Percentiles rank a stretch among this genome's conserved stretches.
phyloP scores from a whole-genome alignment of 2,888 invertebrate genomes.

The Nesidiocoris tenuis region DNA sequence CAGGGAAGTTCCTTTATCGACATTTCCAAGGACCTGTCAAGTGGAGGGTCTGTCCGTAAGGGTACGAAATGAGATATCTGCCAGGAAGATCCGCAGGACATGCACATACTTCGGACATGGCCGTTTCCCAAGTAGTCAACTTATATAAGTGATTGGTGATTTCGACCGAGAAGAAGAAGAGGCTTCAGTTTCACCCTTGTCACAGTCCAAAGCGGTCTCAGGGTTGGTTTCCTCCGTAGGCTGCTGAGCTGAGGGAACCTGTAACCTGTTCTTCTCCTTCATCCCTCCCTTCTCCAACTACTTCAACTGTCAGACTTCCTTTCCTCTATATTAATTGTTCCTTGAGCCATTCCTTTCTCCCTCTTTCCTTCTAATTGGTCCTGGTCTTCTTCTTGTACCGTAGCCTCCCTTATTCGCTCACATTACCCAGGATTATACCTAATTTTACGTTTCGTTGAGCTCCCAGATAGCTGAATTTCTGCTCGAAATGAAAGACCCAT shows the following conservation, averaged over 20 bases:
- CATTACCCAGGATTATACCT: slow-evolving; percentile 42
- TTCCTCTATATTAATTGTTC: slow-evolving; percentile 41
- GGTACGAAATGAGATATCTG: not conserved
- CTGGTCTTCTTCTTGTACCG: slow-evolving; percentile 3
- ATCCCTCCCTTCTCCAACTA: not conserved
- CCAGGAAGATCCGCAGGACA: not conserved
- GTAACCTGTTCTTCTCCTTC: not conserved
- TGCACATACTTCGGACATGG: not conserved
- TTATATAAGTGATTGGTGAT: slow-evolving; percentile 42
- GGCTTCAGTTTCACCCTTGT: slow-evolving; percentile 20
- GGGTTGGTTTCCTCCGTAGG: not conserved
- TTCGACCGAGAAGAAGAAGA: slow-evolving; percentile 10
- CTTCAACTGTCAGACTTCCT: slow-evolving; percentile 31
- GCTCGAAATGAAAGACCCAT: not conserved
- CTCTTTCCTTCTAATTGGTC: slow-evolving; percentile 33
- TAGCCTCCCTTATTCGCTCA: slow-evolving; percentile 28
- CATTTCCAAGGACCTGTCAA: not conserved
- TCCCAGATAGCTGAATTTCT: not conserved
- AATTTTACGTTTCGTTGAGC: slow-evolving; percentile 42
- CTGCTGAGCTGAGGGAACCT: not conserved
- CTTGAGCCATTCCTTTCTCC: slow-evolving; percentile 11
- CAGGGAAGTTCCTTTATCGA: not conserved
- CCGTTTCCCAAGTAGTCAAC: not conserved
- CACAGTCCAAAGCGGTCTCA: not conserved
- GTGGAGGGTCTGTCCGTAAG: not conserved